phyloP scores from a whole-genome alignment of 2,113 vertebrate genomes.

The Probosciger aterrimus region DNA sequence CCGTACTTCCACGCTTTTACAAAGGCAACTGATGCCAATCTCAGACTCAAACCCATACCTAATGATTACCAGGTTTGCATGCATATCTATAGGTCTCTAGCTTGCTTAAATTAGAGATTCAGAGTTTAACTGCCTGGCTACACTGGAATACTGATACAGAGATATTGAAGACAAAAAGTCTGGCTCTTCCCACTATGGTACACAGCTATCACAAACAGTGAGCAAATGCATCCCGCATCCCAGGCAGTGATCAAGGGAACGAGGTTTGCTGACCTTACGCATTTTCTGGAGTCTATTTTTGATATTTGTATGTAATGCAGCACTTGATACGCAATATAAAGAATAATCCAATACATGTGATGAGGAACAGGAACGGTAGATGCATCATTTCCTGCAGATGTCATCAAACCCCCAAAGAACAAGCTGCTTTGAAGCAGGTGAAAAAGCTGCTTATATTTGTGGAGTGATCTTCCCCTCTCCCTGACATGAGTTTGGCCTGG shows the following conservation, averaged over 20 bases:
- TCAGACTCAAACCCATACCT: background rate
- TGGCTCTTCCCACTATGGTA: background rate
- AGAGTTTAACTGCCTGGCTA: background rate
- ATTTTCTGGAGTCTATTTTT: background rate
- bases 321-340: background rate
- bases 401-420: background rate
- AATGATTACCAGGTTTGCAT: background rate
- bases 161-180: background rate
- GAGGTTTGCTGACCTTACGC: background rate
- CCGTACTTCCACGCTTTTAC: rapidly evolving
- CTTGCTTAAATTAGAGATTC: background rate
- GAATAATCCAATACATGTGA: background rate
- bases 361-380: background rate
- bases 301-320: rapidly evolving
- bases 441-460: background rate
- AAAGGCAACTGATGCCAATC: background rate
- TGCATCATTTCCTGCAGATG: background rate
- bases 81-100: background rate
- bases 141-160: background rate
- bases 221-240: background rate
- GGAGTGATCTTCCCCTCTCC: background rate
- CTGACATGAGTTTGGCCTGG: background rate
- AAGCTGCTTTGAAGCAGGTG: background rate
- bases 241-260: background rate
- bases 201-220: background rate